phyloP scores from a whole-genome alignment of 1,140 invertebrate genomes.

The Cydia fagiglandana region DNA sequence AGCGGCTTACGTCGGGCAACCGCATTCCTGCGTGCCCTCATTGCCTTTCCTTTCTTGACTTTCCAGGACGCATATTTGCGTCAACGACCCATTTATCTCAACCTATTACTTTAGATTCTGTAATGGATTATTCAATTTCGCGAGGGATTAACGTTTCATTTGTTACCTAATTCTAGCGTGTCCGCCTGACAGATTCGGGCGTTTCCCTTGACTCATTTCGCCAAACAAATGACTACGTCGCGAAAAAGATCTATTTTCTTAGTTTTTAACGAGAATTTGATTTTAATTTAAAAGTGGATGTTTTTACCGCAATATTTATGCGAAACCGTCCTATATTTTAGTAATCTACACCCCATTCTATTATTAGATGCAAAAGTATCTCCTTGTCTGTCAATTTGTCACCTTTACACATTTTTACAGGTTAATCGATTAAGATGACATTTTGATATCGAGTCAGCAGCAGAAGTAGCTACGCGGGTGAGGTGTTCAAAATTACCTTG shows the following conservation, averaged over 20 bases:
- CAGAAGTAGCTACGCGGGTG: no score
- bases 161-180: slow-evolving; percentile 47
- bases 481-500: no score
- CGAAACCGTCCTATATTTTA: not conserved
- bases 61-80: slow-evolving; percentile 52
- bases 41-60: slow-evolving; percentile 56
- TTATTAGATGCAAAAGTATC: not conserved
- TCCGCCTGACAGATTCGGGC: slow-evolving; percentile 24
- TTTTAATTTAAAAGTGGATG: slow-evolving; percentile 23
- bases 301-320: slow-evolving; percentile 14
- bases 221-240: slow-evolving; percentile 20
- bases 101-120: slow-evolving; percentile 46
- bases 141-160: slow-evolving; percentile 45
- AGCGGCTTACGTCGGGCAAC: slow-evolving; percentile 32
- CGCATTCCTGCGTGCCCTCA: slow-evolving; percentile 54
- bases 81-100: slow-evolving; percentile 50
- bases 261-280: slow-evolving; percentile 21
- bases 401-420: no score
- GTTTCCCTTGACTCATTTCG: slow-evolving; percentile 31
- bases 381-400: not conserved
- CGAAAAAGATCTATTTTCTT: slow-evolving; percentile 8
- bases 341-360: not conserved
- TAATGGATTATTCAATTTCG: slow-evolving; percentile 60
- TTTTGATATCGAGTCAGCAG: not conserved
- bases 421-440: not conserved